Conservation (phyloP, 2,113 vertebrate genomes). For the Cinclus cinclus region DNA sequence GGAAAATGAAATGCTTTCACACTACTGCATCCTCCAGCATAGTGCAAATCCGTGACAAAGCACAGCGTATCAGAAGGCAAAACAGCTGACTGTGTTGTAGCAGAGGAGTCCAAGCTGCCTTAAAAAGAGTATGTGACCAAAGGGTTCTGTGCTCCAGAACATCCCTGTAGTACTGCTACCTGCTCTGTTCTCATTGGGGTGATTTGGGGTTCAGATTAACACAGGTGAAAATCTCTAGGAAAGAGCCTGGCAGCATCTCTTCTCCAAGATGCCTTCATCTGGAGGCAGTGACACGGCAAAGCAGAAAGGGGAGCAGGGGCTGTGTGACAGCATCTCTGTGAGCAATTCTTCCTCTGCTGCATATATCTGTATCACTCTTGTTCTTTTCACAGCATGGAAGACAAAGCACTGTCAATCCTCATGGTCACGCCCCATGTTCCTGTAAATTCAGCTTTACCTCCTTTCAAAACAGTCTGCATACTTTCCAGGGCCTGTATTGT, state of each 20-base stretch:
- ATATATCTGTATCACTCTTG: background rate
- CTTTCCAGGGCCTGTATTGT: background rate
- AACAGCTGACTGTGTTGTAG: background rate
- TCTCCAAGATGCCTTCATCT: background rate
- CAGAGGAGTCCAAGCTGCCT: background rate
- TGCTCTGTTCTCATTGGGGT: background rate
- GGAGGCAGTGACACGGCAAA: background rate
- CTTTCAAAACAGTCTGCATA: background rate
- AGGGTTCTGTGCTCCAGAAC: background rate
- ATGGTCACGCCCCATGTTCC: background rate
- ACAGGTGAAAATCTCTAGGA: background rate
- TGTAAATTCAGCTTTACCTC: background rate
- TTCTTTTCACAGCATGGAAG: background rate
- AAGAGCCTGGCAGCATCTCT: background rate
- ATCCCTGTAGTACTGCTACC: background rate
- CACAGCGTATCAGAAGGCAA: background rate
- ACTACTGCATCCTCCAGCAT: background rate
- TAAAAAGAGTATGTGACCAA: background rate
- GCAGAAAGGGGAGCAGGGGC: background rate
- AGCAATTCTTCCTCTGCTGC: background rate
- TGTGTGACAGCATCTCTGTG: background rate
- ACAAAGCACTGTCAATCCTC: background rate
- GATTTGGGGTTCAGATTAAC: background rate
- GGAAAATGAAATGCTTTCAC: background rate
- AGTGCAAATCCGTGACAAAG: background rate